Conservation (phyloP, 2,113 vertebrate species). For the Grus americana region DNA sequence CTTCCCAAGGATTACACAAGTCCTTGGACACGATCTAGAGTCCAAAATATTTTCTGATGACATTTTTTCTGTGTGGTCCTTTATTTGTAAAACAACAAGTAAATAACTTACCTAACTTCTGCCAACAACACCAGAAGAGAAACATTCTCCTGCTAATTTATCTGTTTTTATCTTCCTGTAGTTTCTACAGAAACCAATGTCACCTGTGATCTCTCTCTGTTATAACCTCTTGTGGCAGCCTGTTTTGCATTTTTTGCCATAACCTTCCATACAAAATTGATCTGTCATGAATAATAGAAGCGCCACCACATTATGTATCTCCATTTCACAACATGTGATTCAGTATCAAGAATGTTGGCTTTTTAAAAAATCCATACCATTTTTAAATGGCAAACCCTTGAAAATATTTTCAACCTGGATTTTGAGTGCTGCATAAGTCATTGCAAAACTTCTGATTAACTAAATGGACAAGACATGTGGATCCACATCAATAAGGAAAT, state of each 20-base stretch:
- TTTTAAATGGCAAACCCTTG: not conserved
- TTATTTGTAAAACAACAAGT: conserved; percentile 29
- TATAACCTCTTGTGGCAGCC: conserved; percentile 42
- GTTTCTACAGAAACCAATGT: conserved; percentile 41
- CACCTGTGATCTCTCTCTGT: conserved; percentile 62
- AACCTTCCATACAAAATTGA: conserved; percentile 65
- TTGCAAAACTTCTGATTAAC: not conserved
- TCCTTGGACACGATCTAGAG: not conserved
- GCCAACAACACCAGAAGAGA: not conserved
- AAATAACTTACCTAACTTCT: conserved; percentile 30
- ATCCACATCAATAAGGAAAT: not conserved
- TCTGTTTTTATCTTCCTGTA: conserved; percentile 44
- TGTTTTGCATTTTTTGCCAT: conserved; percentile 59
- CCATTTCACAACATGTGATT: conserved; percentile 48
- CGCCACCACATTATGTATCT: conserved; percentile 48
- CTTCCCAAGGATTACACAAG: not conserved
- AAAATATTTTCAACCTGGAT: not conserved
- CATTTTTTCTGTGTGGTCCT: not conserved
- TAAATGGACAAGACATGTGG: not conserved
- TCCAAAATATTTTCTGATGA: not conserved
- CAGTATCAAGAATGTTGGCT: not conserved
- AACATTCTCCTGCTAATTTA: conserved; percentile 28
- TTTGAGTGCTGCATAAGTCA: not conserved
- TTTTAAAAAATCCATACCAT: conserved; percentile 30
- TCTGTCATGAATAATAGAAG: conserved; percentile 53